Percentiles rank a stretch among this genome's conserved stretches.
Evolutionary conservation across 2,797 vertebrate species (phyloP).

Genomic region (Lepilemur ruficaudatus): DNA sequence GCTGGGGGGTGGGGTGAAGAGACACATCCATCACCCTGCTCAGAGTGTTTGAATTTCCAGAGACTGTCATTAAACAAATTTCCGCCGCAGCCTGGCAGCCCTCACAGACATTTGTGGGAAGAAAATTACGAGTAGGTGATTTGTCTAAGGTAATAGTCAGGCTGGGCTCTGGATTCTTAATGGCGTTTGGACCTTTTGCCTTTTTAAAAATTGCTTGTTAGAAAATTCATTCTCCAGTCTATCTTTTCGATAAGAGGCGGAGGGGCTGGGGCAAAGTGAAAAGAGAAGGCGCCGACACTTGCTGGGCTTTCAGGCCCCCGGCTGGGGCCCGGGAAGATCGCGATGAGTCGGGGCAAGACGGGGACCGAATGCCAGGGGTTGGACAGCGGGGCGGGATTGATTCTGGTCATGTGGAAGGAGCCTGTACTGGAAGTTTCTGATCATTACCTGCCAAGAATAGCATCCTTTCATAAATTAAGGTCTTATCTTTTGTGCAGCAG

Average conservation of each 20-base stretch:
- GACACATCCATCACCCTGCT: constrained; percentile 73
- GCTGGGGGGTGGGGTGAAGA: constrained; percentile 25
- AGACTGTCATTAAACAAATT: constrained; percentile 82
- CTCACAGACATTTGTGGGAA: constrained; percentile 73
- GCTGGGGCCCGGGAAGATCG: background rate
- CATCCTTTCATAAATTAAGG: constrained; percentile 36
- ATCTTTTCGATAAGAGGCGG: background rate
- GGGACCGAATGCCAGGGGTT: background rate
- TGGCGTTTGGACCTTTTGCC: constrained; percentile 7
- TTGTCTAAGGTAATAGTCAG: constrained; percentile 63
- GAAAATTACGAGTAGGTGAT: constrained; percentile 79
- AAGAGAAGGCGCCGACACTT: background rate
- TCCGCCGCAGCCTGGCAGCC: constrained; percentile 74
- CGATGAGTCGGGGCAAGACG: background rate
- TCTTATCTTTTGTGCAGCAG: constrained; percentile 27
- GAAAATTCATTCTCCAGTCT: constrained; percentile 48
- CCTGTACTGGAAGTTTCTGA: constrained; percentile 15
- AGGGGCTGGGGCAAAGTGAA: background rate
- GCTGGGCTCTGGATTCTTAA: constrained; percentile 23
- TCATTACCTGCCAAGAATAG: constrained; percentile 23
- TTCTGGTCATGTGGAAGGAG: background rate
- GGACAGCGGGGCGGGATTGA: background rate
- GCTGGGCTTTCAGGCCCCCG: background rate
- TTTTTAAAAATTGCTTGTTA: constrained; percentile 39
- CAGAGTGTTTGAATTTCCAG: constrained; percentile 78